Evolutionary conservation across 2,888 invertebrate species (phyloP).

Genomic region (Halictus quadricinctus): DNA sequence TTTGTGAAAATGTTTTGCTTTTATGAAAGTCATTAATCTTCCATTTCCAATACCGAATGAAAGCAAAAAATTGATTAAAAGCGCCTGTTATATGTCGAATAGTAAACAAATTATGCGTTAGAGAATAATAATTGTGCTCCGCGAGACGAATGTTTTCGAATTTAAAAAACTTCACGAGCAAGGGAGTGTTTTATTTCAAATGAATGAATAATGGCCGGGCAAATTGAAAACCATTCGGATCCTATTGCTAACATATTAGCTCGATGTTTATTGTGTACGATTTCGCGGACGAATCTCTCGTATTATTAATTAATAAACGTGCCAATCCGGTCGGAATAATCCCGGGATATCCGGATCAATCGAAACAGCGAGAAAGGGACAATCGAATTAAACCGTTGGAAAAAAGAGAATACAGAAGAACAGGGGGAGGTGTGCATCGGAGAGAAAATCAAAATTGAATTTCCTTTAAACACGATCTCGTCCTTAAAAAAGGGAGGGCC

Average conservation of each 20-base stretch:
- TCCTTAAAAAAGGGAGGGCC: background rate
- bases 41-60: background rate
- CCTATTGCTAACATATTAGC: background rate
- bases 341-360: background rate
- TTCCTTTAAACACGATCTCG: constrained; percentile 31
- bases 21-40: background rate
- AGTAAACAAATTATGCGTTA: background rate
- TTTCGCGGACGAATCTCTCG: background rate
- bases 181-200: background rate
- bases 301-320: background rate
- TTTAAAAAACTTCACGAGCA: background rate
- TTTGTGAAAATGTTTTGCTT: too few species aligned
- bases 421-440: background rate
- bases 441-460: constrained; percentile 16
- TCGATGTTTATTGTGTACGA: background rate
- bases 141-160: too few species aligned
- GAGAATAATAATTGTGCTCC: background rate
- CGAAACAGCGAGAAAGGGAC: background rate
- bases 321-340: background rate
- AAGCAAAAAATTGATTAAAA: too few species aligned
- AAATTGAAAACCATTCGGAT: background rate
- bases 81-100: too few species aligned
- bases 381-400: background rate
- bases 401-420: background rate
- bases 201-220: background rate